These are phyloP conservation scores for Chaenocephalus aceratus DNA, from an alignment of 2,113 vertebrate species.

Conservation along the genomic window DNA sequence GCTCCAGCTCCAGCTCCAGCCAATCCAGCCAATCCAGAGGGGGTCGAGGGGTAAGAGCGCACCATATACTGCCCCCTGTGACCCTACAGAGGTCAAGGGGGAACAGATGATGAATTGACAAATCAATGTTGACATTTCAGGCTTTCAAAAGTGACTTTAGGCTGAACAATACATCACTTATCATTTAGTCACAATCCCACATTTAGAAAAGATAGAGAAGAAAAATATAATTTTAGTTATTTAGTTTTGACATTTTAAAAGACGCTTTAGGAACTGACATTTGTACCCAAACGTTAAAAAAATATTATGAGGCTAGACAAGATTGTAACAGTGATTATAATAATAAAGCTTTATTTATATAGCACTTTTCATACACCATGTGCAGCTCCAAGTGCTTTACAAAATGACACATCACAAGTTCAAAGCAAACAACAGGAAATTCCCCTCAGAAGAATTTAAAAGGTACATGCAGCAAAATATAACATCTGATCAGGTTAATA, in stretches of 20 bases:
- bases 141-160: background rate
- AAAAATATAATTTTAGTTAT: too few species aligned
- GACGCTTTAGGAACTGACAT: background rate
- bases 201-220: background rate
- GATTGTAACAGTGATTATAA: background rate
- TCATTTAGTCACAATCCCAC: background rate
- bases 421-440: too few species aligned
- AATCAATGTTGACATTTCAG: background rate
- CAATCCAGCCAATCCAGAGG: constrained; percentile 53
- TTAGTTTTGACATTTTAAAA: background rate
- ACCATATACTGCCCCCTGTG: background rate
- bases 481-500: too few species aligned
- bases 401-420: too few species aligned
- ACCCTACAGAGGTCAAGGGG: background rate
- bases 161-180: background rate
- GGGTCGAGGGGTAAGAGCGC: constrained; percentile 61
- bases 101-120: background rate
- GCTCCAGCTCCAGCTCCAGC: constrained; percentile 2
- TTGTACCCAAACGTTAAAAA: background rate
- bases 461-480: too few species aligned
- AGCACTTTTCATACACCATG: too few species aligned
- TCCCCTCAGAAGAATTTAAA: too few species aligned
- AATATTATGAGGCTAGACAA: background rate
- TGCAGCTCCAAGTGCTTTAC: too few species aligned
- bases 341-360: too few species aligned